Evolutionary conservation across 2,888 invertebrate genomes (phyloP), one percentile per base, ranked within the genome.

Genomic region (Noctuana brunneofusca): DNA sequence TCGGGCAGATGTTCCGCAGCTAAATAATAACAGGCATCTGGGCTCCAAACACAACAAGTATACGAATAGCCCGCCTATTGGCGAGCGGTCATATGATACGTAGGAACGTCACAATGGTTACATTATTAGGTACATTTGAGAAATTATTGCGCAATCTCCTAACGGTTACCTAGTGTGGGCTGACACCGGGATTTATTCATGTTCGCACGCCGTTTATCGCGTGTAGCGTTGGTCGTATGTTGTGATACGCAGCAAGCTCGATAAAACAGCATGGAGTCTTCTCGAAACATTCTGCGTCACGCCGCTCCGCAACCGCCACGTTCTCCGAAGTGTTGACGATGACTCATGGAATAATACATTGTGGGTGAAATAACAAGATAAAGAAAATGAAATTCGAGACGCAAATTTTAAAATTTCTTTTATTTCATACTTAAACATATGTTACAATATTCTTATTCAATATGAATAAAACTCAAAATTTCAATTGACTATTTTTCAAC

Each of bases 341-440:
- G 89, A 85, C 86, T 89, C 90, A 91, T 91, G 91, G 88, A 90
- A 91, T 88, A 89, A 87, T 86, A 90, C 88, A 90, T 84, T 84
- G 79, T 75, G 84, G 84, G 87, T 89, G 80, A 89, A 88, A 87
- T 85, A 77, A 83, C 80, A 83, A 75, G 71, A 76, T 68, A 75
- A 75, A 75, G 68, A 70, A 76, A 79, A 78, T 78, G 76, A 78
- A 85, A 78, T 82, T 70, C 83, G 73, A 79, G 78, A 77, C 80
- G 68, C 68, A 65, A 71, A 71, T 68, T 76, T 67, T 53, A 18
- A 65, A 76, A 83, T 76, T 68, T 76, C 74, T 81, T 88, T 90
- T 87, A 87, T 89, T 89, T 73, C 87, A 89, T 90, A 90, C 88
- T 89, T 89, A 89, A 89, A 90, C 85, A 87, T 90, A 91, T 86